Evolutionary conservation across 2,113 vertebrate species (phyloP).

Genomic region (Columbina picui): DNA sequence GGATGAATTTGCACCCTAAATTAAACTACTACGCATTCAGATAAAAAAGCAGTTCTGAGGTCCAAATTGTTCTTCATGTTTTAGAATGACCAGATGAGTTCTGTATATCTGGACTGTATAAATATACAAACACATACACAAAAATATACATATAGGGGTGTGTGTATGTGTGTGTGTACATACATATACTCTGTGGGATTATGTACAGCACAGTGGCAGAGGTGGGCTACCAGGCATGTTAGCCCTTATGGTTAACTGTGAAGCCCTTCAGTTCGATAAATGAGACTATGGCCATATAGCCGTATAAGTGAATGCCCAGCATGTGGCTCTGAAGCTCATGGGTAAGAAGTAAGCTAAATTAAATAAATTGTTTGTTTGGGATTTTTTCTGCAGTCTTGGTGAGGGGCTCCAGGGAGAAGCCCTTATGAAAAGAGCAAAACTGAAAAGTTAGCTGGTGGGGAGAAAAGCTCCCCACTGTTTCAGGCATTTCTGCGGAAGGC

Average conservation of each 20-base stretch:
- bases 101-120: neutral
- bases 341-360: neutral
- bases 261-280: neutral
- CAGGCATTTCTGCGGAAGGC: neutral
- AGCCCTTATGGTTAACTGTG: neutral
- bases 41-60: neutral
- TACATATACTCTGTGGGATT: neutral
- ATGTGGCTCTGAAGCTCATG: neutral
- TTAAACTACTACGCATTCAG: neutral
- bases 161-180: too few relatives aligned
- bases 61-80: neutral
- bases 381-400: neutral
- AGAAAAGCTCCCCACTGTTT: neutral
- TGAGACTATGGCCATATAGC: fast-evolving
- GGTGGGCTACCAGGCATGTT: neutral
- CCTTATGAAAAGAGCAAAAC: neutral
- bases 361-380: neutral
- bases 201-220: neutral
- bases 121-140: neutral
- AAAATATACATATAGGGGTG: neutral
- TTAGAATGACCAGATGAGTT: neutral
- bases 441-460: neutral
- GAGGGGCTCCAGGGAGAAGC: neutral
- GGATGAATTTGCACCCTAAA: conserved; percentile 9
- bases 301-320: neutral